Evolutionary conservation across 2,888 invertebrate species (phyloP), one percentile per base, ranked within the genome.

Genomic region (Lypha dubia): DNA sequence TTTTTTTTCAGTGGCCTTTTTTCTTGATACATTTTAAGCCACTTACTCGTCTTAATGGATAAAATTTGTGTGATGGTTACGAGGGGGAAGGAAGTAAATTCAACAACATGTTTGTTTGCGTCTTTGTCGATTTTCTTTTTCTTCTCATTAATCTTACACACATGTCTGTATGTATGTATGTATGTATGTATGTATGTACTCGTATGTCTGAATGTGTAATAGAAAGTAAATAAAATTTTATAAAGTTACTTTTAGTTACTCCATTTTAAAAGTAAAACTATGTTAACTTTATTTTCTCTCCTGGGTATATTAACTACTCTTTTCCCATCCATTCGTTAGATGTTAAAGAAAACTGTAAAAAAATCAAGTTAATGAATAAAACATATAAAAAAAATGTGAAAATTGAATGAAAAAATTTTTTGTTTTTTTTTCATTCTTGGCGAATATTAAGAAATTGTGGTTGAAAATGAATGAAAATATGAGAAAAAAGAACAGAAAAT

Each of bases 181-280:
- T n/a, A n/a, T n/a, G n/a, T n/a, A n/a, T n/a, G n/a, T n/a, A 44
- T n/a, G 3, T 56, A 56, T n/a, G 32, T 15, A 28, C 28, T 28
- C 28, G 28, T 28, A 32, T 20, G 28, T 46, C n/a, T n/a, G n/a
- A n/a, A n/a, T n/a, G n/a, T n/a, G n/a, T n/a, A n/a, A n/a, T n/a
- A n/a, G n/a, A n/a, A n/a, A 53, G 46, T 73, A 60, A 79, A 74
- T 68, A 58, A 79, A 79, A 76, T 44, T 53, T 32, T 38, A 46
- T 49, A 32, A 70, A 71, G 22, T 73, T 73, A 51, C 73, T 75
- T 62, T 41, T 11, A 75, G 51, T 24, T 53, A 53, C 24, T 60
- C 73, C 44, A 67, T 73, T 62, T 68, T 77, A 74, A 73, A 77
- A 73, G 73, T 74, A 68, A 83, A 79, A 68, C 62, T 76, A 76